Conservation (phyloP, 2,888 invertebrate genomes). For the Torymus tubicola region DNA sequence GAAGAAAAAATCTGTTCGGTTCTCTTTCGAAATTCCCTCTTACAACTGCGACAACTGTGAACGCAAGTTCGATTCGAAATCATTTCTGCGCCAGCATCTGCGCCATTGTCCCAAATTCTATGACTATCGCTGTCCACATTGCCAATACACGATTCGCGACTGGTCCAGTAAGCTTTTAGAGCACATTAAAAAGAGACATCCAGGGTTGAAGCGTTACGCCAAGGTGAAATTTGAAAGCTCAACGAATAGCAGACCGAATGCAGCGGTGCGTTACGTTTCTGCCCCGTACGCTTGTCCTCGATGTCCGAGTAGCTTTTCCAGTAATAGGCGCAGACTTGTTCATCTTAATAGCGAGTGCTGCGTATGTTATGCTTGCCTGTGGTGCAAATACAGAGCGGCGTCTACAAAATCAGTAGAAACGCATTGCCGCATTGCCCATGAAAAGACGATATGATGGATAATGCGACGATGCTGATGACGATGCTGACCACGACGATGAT, state of each 20-base stretch:
- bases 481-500: no score
- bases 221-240: constrained; percentile 5
- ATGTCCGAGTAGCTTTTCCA: background rate
- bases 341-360: no score
- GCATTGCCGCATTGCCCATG: no score
- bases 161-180: background rate
- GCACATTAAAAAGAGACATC: background rate
- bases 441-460: no score
- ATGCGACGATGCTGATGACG: no score
- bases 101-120: background rate
- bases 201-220: background rate
- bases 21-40: background rate
- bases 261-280: no score
- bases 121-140: constrained; percentile 18
- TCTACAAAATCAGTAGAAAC: no score
- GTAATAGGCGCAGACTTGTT: no score
- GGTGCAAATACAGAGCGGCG: no score
- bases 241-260: background rate
- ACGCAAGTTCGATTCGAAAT: background rate
- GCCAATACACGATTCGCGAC: background rate
- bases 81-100: background rate
- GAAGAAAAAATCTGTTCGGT: background rate
- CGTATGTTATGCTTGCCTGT: no score
- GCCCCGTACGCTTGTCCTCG: background rate
- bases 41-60: background rate